Evolutionary conservation across 2,113 vertebrate species (phyloP).

Genomic region (Erpornis zantholeuca): DNA sequence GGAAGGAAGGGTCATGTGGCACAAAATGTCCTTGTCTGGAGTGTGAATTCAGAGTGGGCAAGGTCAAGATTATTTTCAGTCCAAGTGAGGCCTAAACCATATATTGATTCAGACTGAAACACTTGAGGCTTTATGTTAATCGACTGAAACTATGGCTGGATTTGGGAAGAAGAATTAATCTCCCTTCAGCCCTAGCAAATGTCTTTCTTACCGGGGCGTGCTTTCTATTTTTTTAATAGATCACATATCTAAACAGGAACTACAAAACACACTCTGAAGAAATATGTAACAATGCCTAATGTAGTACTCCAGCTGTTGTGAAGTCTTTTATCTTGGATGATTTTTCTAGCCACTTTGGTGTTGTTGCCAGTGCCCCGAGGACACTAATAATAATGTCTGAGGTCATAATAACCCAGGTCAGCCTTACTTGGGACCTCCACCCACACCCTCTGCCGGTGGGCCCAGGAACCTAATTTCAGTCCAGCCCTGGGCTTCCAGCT

Average conservation of each 20-base stretch:
- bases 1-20: background rate
- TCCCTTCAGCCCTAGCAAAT: background rate
- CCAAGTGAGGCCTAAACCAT: background rate
- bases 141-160: background rate
- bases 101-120: background rate
- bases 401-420: background rate
- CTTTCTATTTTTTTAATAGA: background rate
- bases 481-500: background rate
- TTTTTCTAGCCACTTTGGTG: background rate
- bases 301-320: background rate
- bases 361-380: background rate
- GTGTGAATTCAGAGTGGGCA: background rate
- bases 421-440: background rate
- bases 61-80: background rate
- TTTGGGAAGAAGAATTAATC: background rate
- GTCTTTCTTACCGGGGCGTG: background rate
- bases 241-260: background rate
- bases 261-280: background rate
- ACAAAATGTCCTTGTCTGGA: background rate
- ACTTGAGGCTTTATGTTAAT: background rate
- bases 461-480: background rate
- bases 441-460: rapidly evolving
- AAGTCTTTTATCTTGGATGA: background rate
- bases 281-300: background rate
- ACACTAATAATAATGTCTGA: too few species aligned